Conservation (phyloP, 2,888 invertebrate species). For the Calameuta idolon region DNA sequence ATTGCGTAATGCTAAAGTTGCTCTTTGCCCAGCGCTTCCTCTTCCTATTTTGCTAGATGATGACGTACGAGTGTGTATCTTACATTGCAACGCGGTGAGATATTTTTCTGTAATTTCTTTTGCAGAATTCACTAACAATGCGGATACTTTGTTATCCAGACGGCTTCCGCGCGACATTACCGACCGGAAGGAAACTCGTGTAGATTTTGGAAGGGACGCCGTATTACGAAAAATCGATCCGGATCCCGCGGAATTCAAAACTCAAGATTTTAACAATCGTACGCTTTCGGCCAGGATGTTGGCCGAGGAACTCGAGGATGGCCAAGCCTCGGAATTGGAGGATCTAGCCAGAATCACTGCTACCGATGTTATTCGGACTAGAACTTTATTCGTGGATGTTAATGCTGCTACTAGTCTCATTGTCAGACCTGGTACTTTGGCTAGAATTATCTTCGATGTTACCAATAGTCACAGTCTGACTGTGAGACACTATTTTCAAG, state of each 20-base stretch:
- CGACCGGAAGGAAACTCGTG: not conserved
- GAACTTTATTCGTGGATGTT: conserved; percentile 48
- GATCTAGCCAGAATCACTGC: conserved; percentile 37
- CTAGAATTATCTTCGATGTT: conserved; percentile 76
- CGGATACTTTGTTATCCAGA: not conserved
- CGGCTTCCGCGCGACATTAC: not conserved
- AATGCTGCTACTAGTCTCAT: conserved; percentile 51
- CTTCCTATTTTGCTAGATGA: conserved; percentile 23
- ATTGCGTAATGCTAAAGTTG: conserved; percentile 49
- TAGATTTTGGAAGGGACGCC: not conserved
- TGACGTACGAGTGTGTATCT: not conserved
- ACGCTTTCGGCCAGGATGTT: conserved; percentile 4
- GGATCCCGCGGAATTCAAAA: not conserved
- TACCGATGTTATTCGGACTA: conserved; percentile 33
- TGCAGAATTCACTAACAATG: conserved; percentile 2
- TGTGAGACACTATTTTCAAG: conserved; percentile 72
- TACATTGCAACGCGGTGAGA: not conserved
- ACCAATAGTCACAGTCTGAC: conserved; percentile 75
- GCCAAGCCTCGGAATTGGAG: conserved; percentile 32
- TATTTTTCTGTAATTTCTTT: not conserved
- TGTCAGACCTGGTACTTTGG: conserved; percentile 44
- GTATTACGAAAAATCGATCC: not conserved
- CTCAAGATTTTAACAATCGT: not conserved
- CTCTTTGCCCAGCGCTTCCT: conserved; percentile 51
- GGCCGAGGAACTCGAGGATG: not conserved